Base-by-base conservation (phyloP, 1,140 invertebrate genomes). In the Heterodera schachtii region DNA sequence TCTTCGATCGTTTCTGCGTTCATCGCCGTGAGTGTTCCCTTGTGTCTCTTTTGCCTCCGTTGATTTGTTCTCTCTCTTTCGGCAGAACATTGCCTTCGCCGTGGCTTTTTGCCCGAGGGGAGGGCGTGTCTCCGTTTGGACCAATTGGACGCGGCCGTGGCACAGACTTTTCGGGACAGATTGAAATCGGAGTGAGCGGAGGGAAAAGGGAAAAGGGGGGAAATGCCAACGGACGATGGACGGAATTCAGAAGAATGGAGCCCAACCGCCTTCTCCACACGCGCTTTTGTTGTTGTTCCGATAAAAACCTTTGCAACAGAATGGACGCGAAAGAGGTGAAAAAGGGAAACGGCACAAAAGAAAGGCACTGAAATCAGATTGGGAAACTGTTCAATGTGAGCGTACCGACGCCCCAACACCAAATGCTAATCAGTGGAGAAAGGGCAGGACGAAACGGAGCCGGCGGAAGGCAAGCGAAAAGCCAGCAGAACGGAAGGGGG, bases 1-100 rank as follows among this genome's bases (percentile, higher is more conserved):
- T 52, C 47, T 80, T 75, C 69, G 79, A 80, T 57, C 79, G 79
- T 31, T 80, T 80, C 49, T 80, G 79, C 46, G 75, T 80, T 31
- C 44, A 80, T 80, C 41, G 21, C 31, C 79, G 75, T 78, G 21
- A 78, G 47, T 41, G 4, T 43, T 43, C n/a, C 8, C 1, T 43
- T 43, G n/a, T 2, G 31, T n/a, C 52, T 44, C 21, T 41, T 43
- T 41, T 8, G 41, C 7, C 31, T n/a, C 16, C 52, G 6, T 46
- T 46, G n/a, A 74, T 21, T 74, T 74, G 46, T 21, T 43, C 52
- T n/a, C 31, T n/a, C 31, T 74, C 52, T 43, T 74, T 74, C 44
- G 52, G 64, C 52, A 78, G 77, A 64, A 11, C 79, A 80, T 43
- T 80, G 79, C n/a, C 21, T 64, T 3, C 21, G 57, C 47, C 71